A percentile compares a stretch with the other conserved stretches of the same genome.
Evolutionary conservation across 2,888 invertebrate genomes (phyloP).

Genomic region (Meloe dianella): DNA sequence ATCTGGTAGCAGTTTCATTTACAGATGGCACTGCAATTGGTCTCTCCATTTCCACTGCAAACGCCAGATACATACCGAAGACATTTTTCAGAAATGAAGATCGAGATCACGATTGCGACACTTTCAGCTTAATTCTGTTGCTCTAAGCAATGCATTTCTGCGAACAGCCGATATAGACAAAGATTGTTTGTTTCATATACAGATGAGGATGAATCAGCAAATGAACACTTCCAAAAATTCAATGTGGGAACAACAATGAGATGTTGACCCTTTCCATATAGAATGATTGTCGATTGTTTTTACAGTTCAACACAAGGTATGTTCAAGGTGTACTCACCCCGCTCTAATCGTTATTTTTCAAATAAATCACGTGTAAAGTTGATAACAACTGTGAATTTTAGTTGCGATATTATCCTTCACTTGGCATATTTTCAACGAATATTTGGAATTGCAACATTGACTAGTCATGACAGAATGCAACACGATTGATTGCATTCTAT

Average conservation of each 20-base stretch:
- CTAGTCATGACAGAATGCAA: neutral
- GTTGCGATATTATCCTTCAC: neutral
- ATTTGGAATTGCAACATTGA: neutral
- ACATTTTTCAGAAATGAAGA: neutral
- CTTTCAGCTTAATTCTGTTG: neutral
- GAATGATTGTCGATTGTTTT: neutral
- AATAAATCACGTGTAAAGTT: conserved; percentile 5
- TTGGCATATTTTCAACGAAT: conserved; percentile 1
- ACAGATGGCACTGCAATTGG: too few species aligned
- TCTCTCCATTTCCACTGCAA: too few species aligned
- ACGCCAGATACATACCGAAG: too few species aligned
- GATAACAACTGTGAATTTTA: neutral
- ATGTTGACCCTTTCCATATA: neutral
- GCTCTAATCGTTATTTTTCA: neutral
- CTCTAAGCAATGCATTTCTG: neutral
- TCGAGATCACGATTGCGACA: neutral
- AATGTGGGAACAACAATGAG: neutral
- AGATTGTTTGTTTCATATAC: neutral
- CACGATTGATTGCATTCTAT: neutral
- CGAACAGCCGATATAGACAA: neutral
- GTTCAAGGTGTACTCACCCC: neutral
- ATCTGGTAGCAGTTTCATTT: too few species aligned
- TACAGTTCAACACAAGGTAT: neutral
- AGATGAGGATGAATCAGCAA: conserved; percentile 3
- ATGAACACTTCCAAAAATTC: neutral